Evolutionary conservation across 2,797 vertebrate genomes (phyloP).

Genomic region (Ateles fusciceps): DNA sequence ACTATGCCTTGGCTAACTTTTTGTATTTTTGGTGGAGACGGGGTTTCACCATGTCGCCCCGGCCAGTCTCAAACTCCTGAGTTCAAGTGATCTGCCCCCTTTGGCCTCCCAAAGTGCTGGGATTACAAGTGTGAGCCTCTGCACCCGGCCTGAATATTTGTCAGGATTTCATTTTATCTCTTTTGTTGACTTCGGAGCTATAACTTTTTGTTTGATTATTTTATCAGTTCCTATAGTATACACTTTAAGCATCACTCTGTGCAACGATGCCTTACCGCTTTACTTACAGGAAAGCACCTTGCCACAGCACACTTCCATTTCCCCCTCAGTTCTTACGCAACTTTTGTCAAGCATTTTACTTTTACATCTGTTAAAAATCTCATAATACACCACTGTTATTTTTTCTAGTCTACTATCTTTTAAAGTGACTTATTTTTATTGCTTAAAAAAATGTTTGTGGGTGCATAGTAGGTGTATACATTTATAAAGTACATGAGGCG

Average conservation of each 20-base stretch:
- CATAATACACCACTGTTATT: neutral
- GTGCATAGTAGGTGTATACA: too few relatives aligned
- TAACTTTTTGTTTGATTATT: neutral
- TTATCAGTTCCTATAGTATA: too few relatives aligned
- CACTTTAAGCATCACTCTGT: neutral
- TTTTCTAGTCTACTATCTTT: neutral
- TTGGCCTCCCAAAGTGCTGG: too few relatives aligned
- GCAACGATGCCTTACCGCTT: neutral
- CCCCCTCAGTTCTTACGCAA: rapidly evolving
- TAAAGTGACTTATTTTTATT: neutral
- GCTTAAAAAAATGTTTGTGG: neutral
- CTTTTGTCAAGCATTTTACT: too few relatives aligned
- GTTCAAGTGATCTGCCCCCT: too few relatives aligned
- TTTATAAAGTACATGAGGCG: too few relatives aligned
- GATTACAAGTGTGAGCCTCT: too few relatives aligned
- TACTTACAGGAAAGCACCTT: too few relatives aligned
- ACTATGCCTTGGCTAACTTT: too few relatives aligned
- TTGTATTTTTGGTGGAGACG: neutral
- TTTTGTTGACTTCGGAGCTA: neutral
- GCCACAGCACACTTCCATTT: rapidly evolving
- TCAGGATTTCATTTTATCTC: neutral
- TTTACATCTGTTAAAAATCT: too few relatives aligned
- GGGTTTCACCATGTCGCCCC: neutral
- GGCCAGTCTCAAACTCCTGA: too few relatives aligned
- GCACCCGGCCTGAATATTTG: too few relatives aligned